Evolutionary conservation across 1,140 invertebrate genomes (phyloP).

Genomic region (Octopus sinensis): DNA sequence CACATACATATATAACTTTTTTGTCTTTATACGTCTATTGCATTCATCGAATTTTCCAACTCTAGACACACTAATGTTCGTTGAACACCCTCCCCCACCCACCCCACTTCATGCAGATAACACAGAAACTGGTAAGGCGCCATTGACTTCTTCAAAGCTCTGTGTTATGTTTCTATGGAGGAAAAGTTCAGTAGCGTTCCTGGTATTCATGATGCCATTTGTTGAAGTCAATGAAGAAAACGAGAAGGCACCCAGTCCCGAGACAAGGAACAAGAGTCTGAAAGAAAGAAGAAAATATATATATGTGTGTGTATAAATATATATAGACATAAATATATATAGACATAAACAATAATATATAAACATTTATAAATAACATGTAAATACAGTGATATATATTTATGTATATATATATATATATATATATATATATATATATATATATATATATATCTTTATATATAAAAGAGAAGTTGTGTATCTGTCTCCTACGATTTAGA

Average conservation of each 20-base stretch:
- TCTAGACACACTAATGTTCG: too few relatives aligned
- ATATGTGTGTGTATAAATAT: neutral
- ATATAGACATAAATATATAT: neutral
- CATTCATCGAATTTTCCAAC: too few relatives aligned
- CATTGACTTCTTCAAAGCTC: neutral
- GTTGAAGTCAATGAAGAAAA: constrained; percentile 99
- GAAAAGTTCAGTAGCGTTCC: constrained; percentile 47
- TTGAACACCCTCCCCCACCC: too few relatives aligned
- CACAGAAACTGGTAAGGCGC: too few relatives aligned
- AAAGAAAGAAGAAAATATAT: constrained; percentile 47
- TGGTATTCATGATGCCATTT: constrained; percentile 94
- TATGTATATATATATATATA: constrained; percentile 9
- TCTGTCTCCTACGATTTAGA: too few relatives aligned
- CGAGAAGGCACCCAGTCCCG: constrained; percentile 93
- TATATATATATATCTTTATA: too few relatives aligned
- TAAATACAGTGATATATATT: neutral
- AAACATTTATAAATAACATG: neutral
- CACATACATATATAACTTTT: too few relatives aligned
- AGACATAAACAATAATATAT: neutral
- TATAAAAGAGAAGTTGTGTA: too few relatives aligned
- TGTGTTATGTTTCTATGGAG: neutral
- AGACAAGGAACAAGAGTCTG: constrained; percentile 95
- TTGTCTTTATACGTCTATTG: too few relatives aligned
- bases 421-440: neutral
- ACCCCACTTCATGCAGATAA: too few relatives aligned